Conservation (phyloP, 2,113 vertebrate genomes). For the Rhizomys pruinosus region DNA sequence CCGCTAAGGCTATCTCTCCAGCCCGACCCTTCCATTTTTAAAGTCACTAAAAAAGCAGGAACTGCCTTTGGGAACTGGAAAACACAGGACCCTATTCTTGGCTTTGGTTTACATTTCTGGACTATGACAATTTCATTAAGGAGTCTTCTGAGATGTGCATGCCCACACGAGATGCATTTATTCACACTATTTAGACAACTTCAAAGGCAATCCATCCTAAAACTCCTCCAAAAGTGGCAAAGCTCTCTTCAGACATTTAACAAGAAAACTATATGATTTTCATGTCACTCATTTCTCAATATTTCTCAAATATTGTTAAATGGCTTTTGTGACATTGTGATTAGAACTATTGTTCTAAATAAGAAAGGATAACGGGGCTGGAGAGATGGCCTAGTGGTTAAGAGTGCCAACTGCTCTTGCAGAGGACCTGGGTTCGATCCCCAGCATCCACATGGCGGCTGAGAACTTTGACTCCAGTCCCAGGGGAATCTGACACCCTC, state of each 20-base stretch:
- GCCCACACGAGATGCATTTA: not conserved
- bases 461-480: no score
- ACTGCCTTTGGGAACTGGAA: not conserved
- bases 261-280: not conserved
- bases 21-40: not conserved
- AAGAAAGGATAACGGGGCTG: no score
- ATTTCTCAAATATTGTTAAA: not conserved
- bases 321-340: not conserved
- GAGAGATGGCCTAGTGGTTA: no score
- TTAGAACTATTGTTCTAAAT: not conserved
- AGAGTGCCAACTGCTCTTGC: no score
- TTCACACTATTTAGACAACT: not conserved
- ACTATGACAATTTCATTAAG: not conserved
- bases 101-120: not conserved
- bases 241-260: not conserved
- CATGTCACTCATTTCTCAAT: not conserved
- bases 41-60: not conserved
- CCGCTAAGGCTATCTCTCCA: no score
- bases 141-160: not conserved
- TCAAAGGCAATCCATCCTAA: not conserved
- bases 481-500: no score
- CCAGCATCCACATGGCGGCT: no score
- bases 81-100: fast-evolving
- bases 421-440: no score
- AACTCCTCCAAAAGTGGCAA: not conserved